Base-by-base conservation (phyloP, 2,888 invertebrate species). In the Macaria liturata region DNA sequence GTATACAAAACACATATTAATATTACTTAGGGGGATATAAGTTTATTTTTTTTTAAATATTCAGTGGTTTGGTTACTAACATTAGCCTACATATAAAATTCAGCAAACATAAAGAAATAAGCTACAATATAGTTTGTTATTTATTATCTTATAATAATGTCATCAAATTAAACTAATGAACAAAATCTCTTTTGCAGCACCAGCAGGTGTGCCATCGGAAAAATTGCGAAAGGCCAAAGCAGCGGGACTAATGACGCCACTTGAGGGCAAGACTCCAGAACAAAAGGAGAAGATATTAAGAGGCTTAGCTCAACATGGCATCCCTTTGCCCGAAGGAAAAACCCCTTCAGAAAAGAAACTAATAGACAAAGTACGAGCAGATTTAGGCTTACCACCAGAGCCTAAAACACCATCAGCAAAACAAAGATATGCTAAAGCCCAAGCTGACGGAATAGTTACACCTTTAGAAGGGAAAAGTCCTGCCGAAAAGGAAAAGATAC, bases 281-380 rank as follows among this genome's bases (percentile, higher is more conserved):
- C 67, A 76, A 49, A 76, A 80, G 64, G 78, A 76, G 65, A 73
- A 70, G 52, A 70, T 74, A 32, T 52, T 78, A 0, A 69, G 50
- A 56, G 66, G 62, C 3, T 37, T 70, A 20, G 74, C 69, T 0
- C 62, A 64, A 54, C 48, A 59, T 4, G 79, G 77, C 0, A 39
- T 74, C 32, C 72, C 61, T 9, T 32, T 62, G 32, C 64, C 64
- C 1, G 68, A 74, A 58, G 64, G 62, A 4, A 67, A 66, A 61
- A 66, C 69, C 0, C n/a, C 54, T 8, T 65, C 66, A 32, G 65
- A 65, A 9, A 69, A 67, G 45, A 59, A 64, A 54, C 7, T 71
- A 5, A 53, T 67, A 4, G 61, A 64, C n/a, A 71, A 70, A 59
- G 54, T 69, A 3, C 48, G 63, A 4, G 43, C 44, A 9, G 66